phyloP scores from a whole-genome alignment of 2,113 vertebrate genomes.

The Podarcis raffonei region DNA sequence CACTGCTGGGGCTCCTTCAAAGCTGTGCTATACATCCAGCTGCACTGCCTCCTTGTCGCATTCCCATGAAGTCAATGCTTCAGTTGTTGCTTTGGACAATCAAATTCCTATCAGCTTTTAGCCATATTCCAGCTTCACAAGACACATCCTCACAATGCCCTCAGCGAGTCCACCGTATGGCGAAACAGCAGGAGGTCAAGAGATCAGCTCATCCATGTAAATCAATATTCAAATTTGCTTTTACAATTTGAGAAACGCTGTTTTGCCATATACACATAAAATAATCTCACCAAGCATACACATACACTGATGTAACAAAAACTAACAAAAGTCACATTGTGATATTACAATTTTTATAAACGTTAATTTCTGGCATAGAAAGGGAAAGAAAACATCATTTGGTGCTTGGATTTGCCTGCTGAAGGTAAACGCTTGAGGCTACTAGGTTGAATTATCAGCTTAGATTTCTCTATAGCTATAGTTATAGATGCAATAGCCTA shows the following conservation, averaged over 20 bases:
- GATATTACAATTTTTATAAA: background rate
- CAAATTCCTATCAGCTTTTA: constrained; percentile 15
- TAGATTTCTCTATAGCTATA: background rate
- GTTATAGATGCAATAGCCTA: background rate
- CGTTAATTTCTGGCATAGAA: background rate
- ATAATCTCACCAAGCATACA: background rate
- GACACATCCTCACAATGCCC: constrained; percentile 7
- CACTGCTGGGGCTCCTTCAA: background rate
- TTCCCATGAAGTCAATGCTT: constrained; percentile 13
- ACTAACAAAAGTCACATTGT: background rate
- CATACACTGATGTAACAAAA: background rate
- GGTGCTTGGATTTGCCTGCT: background rate
- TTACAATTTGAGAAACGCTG: background rate
- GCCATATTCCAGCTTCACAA: background rate
- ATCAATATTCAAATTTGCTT: background rate
- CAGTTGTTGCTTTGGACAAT: background rate
- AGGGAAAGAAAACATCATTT: background rate
- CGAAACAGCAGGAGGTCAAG: background rate
- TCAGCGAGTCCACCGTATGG: background rate
- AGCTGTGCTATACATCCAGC: background rate
- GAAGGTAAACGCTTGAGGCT: background rate
- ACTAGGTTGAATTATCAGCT: background rate
- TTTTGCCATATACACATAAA: background rate
- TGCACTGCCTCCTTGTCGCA: background rate
- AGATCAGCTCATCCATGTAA: background rate